Evolutionary conservation across 2,888 invertebrate species (phyloP), one percentile per base, ranked within the genome.

Genomic region (Marasmarcha lunaedactyla): DNA sequence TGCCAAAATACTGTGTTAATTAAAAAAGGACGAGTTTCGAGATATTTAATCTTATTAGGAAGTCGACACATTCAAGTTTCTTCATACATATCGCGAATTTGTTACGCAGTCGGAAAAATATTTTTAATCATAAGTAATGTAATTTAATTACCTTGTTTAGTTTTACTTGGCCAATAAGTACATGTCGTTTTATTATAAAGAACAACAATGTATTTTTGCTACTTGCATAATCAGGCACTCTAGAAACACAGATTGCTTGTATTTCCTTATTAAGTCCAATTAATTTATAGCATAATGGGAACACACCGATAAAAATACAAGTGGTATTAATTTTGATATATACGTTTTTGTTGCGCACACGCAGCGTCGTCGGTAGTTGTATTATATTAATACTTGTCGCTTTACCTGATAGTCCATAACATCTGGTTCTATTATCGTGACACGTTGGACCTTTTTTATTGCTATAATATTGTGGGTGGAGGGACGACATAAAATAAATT

Each of bases 381-480:
- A 66, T 68, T 78, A 76, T 77, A 77, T 76, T 74, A 74, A 74
- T 70, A 74, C 76, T 67, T 73, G 77, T 76, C 78, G 69, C 64
- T 71, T 73, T 76, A 73, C 69, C 57, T 64, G 78, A 77, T 79
- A 76, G 67, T 57, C 55, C 54, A 61, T 30, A 63, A 59, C 30
- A 30, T 30, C 30, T 30, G 30, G 30, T n/a, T 61, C 59, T 56
- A 57, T 60, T 71, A 73, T 71, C 71, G 64, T 60, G 69, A 69
- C 63, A 58, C 67, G 67, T 65, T 67, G 68, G 61, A 65, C 58
- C 63, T 68, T 61, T 61, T 55, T 46, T 45, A 44, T 46, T 40
- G 37, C 41, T n/a, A 30, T 30, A 5, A 30, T 30, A 30, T 30
- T 3, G 34, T 34, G 34, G 14, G 34, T 34, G 34, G 13, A 34